Percentiles rank a stretch among this genome's conserved stretches.
These are phyloP conservation scores for Platycheirus albimanus DNA, from an alignment of 2,888 invertebrate genomes.

Conservation along the genomic window DNA sequence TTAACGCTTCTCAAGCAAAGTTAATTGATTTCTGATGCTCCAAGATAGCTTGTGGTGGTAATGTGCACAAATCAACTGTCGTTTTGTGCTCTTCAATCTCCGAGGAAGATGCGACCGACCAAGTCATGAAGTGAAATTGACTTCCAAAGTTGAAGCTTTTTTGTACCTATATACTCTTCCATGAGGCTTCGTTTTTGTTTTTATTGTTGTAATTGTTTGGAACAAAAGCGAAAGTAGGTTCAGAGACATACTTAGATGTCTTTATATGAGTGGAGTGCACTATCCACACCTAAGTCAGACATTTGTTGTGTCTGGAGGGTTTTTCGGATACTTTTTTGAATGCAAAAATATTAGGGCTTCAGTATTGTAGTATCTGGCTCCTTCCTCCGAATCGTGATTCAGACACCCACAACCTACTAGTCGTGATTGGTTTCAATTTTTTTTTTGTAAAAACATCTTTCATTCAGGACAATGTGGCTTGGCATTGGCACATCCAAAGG, in stretches of 20 bases:
- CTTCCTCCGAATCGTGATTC: slow-evolving; percentile 39
- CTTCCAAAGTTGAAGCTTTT: slow-evolving; percentile 41
- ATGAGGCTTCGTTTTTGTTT: slow-evolving; percentile 15
- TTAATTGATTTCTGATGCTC: slow-evolving; percentile 70
- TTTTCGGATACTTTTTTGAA: slow-evolving; percentile 6
- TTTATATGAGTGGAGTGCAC: not conserved
- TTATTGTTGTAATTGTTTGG: too few relatives aligned
- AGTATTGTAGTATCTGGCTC: slow-evolving; percentile 9
- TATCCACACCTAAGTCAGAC: slow-evolving; percentile 10
- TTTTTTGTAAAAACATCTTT: too few relatives aligned
- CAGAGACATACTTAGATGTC: slow-evolving; percentile 15
- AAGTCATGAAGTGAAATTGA: slow-evolving; percentile 60
- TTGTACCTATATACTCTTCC: slow-evolving; percentile 37
- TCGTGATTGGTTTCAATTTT: slow-evolving; percentile 46
- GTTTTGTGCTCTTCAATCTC: slow-evolving; percentile 21
- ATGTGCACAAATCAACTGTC: slow-evolving; percentile 43
- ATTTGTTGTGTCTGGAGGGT: slow-evolving; percentile 24
- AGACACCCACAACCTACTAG: slow-evolving; percentile 46
- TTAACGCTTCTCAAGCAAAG: slow-evolving; percentile 59
- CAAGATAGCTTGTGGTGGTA: slow-evolving; percentile 13
- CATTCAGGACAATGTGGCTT: too few relatives aligned
- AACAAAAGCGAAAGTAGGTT: slow-evolving; percentile 72
- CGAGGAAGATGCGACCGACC: slow-evolving; percentile 60
- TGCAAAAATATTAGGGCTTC: slow-evolving; percentile 3
- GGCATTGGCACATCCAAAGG: not conserved